Base-by-base conservation (phyloP, 2,113 vertebrate species). In the Silurus asotus region DNA sequence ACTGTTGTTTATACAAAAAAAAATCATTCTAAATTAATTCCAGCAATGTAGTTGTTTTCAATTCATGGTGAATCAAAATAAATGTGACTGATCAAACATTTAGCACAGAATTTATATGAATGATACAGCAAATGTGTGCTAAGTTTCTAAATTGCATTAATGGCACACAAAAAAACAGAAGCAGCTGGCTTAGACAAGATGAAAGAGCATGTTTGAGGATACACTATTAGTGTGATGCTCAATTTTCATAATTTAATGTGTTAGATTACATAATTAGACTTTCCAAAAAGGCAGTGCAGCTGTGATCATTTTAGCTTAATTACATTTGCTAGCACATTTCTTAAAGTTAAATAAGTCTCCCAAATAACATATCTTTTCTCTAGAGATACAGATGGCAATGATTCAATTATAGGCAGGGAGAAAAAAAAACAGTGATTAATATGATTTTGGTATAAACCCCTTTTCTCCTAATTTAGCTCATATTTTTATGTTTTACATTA, bases 271-370 rank as follows among this genome's bases (percentile, higher is more conserved):
- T 93, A 93, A 94, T 94, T 94, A 93, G 88, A 88, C 93, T 90
- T 37, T 91, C 90, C 89, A 88, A 88, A 86, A 88, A 93, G 91
- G 93, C 93, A 92, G 90, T 94, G 92, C 93, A 94, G 93, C 95
- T 94, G 94, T 92, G 94, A 94, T 94, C 92, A 93, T 93, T 93
- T 92, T 89, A 87, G 78, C 90, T 92, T 95, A 95, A 95, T 95
- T 94, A 94, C 91, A 95, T 94, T 92, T 93, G 92, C 92, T 91
- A 88, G 91, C 93, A 93, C 91, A 51, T 94, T 93, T 93, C 88
- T 88, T 81, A 90, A 87, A 93, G 94, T 93, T 93, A 94, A 94
- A 94, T 93, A 93, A 93, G 93, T 93, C 88, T 88, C 90, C 89
- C 87, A 93, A 95, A 94, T 93, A 93, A 92, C 87, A 92, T 88